Base-by-base conservation (phyloP, 2,113 vertebrate genomes). In the Otocyon megalotis region DNA sequence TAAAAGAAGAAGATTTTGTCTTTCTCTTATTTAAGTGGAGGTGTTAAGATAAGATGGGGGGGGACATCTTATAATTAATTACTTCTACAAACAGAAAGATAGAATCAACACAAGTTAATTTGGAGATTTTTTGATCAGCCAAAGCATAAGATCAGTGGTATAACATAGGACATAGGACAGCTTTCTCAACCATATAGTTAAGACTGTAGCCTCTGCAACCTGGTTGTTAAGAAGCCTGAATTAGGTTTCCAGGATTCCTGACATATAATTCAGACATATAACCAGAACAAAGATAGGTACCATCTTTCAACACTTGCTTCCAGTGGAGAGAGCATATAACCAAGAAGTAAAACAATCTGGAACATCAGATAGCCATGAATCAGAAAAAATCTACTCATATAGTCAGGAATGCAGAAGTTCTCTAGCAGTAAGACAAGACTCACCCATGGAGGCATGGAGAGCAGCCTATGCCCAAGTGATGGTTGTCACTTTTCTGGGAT, bases 21-120 rank as follows among this genome's bases (percentile, higher is more conserved):
- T 81, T 32, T 88, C 17, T 17, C n/a, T 9, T 94, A 72, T 22
- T 12, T 63, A 72, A 76, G 20, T 4, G n/a, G n/a, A 37, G 4
- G n/a, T 65, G 86, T 94, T 50, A 91, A 58, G n/a, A 11, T 71
- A 93, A 90, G n/a, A 28, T 71, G 15, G 20, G 14, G 20, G 14
- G 16, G 28, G 16, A 60, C 2, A 60, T 74, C 62, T 80, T 89
- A 20, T 71, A 93, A 71, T 89, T 95, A 90, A 43, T 90, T 95
- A 62, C 8, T 54, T 3, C 28, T 53, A 67, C 26, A 83, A 50
- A 62, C 80, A 62, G 48, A 80, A 13, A 82, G 53, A 79, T 43
- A 62, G 1, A 71, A 28, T 87, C 17, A 69, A 76, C 26, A 53
- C 22, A 77, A 67, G 12, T 37, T 65, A 71, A 63, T 63, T 13